These are phyloP conservation scores for Limnephilus marmoratus DNA, from an alignment of 2,888 invertebrate species.

Conservation along the genomic window DNA sequence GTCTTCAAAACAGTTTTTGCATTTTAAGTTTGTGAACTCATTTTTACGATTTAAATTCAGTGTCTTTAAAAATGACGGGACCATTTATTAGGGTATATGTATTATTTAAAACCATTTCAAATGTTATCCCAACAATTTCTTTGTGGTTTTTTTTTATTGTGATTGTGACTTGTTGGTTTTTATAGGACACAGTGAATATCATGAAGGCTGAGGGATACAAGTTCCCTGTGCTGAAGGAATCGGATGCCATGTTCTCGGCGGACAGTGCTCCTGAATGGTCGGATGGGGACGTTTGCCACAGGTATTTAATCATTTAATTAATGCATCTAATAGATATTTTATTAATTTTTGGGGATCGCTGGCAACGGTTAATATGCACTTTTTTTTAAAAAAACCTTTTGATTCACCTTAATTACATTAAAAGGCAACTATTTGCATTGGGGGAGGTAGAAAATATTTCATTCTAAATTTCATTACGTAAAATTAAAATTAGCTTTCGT, in stretches of 20 bases:
- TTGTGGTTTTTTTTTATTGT: conserved; percentile 21
- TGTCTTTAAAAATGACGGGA: conserved; percentile 65
- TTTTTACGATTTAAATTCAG: conserved; percentile 26
- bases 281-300: conserved; percentile 96
- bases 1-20: not conserved
- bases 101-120: conserved; percentile 32
- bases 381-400: too few species aligned
- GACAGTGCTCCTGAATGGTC: conserved; percentile 99
- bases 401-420: too few species aligned
- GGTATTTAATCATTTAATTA: conserved; percentile 68
- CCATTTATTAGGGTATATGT: conserved; percentile 66
- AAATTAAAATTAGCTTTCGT: too few species aligned
- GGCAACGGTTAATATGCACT: too few species aligned
- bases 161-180: conserved; percentile 65
- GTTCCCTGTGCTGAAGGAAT: conserved; percentile 94
- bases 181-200: conserved; percentile 93
- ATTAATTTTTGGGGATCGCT: too few species aligned
- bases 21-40: not conserved
- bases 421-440: too few species aligned
- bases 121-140: conserved; percentile 38
- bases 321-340: not conserved
- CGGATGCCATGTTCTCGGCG: conserved; percentile 99
- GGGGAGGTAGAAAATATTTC: too few species aligned
- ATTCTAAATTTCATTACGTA: too few species aligned
- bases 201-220: conserved; percentile 96